These are phyloP conservation scores for Atractosteus spatula DNA, from an alignment of 2,113 vertebrate species.

Conservation along the genomic window DNA sequence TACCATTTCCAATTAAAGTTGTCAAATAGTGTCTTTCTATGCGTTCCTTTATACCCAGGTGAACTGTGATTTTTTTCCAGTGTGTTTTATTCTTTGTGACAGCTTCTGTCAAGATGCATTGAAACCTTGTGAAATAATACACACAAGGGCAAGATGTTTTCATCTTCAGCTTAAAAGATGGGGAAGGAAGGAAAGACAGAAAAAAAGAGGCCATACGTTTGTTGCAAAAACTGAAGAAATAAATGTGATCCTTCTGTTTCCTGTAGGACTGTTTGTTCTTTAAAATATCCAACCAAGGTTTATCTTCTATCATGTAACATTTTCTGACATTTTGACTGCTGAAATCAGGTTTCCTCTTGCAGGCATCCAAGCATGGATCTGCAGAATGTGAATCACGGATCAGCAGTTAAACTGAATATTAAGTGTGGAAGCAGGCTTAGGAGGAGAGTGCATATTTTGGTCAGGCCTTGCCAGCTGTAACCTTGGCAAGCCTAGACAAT, in stretches of 20 bases:
- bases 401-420: constrained; percentile 23
- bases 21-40: too few species aligned
- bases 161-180: neutral
- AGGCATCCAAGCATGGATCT: constrained; percentile 17
- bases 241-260: neutral
- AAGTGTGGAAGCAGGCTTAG: neutral
- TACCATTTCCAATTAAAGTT: too few species aligned
- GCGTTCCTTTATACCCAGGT: too few species aligned
- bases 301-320: constrained; percentile 9
- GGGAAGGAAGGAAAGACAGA: neutral
- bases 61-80: too few species aligned
- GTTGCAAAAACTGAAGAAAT: neutral
- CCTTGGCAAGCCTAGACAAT: too few species aligned
- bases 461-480: neutral
- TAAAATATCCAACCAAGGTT: neutral
- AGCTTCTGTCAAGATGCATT: too few species aligned
- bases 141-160: too few species aligned
- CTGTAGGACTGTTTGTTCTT: constrained; percentile 2
- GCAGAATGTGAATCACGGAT: constrained; percentile 32
- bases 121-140: too few species aligned
- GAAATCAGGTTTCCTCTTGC: constrained; percentile 21
- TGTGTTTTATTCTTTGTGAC: too few species aligned
- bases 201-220: neutral
- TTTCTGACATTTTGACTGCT: constrained; percentile 23
- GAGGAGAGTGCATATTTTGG: neutral